Conservation (phyloP, 2,888 invertebrate species). For the Patella caerulea region DNA sequence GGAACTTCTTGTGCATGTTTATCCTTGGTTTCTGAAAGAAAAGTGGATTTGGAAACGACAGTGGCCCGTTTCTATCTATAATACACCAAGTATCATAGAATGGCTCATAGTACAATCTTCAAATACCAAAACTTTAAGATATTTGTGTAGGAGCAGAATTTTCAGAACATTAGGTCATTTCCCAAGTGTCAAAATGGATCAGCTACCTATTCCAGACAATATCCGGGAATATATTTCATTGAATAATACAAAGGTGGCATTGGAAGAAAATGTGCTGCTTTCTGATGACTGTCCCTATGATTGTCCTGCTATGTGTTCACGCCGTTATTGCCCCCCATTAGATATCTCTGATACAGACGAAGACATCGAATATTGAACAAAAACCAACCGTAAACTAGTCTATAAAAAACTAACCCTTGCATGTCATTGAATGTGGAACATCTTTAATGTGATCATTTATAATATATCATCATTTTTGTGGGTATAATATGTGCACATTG, state of each 20-base stretch:
- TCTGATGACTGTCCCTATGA: conserved; percentile 61
- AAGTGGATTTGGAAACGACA: conserved; percentile 51
- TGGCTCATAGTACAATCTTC: conserved; percentile 51
- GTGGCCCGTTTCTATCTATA: conserved; percentile 63
- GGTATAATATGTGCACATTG: no score
- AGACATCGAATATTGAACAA: conserved; percentile 30
- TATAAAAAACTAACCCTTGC: no score
- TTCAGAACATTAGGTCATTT: conserved; percentile 52
- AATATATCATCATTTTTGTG: no score
- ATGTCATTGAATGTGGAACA: no score
- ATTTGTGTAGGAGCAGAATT: conserved; percentile 53
- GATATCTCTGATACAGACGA: conserved; percentile 58
- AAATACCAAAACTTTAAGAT: conserved; percentile 46
- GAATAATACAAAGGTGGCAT: conserved; percentile 50
- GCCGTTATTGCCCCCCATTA: conserved; percentile 55
- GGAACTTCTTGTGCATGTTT: conserved; percentile 55
- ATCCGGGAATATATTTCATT: conserved; percentile 53
- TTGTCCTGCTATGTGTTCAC: conserved; percentile 54
- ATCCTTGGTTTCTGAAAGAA: conserved; percentile 58
- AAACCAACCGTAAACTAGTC: background rate
- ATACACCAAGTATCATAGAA: conserved; percentile 51
- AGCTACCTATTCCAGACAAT: conserved; percentile 50
- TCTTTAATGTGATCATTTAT: no score
- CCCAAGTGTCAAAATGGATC: conserved; percentile 47
- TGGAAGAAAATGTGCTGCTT: conserved; percentile 49